Conservation (phyloP, 2,797 vertebrate species). For the Intellagama lesueurii region DNA sequence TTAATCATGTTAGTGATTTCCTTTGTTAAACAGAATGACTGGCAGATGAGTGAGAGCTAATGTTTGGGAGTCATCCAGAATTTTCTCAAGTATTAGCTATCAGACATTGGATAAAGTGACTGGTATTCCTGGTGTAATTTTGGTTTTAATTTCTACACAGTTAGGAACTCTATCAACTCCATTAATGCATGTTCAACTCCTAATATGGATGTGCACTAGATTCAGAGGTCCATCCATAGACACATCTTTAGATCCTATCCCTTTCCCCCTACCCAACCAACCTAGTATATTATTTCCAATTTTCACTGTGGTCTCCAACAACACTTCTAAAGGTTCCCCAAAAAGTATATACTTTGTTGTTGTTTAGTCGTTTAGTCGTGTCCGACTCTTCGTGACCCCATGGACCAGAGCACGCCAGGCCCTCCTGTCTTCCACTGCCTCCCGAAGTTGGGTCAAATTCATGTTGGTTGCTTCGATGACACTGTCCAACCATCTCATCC, state of each 20-base stretch:
- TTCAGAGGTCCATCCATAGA: background rate
- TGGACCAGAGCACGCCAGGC: too few relatives aligned
- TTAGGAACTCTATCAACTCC: background rate
- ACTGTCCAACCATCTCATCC: too few relatives aligned
- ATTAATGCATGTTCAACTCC: background rate
- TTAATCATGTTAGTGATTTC: background rate
- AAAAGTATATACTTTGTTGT: background rate
- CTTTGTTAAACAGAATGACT: background rate
- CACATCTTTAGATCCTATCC: background rate
- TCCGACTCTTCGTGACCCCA: too few relatives aligned
- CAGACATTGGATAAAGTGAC: background rate
- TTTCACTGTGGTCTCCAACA: background rate
- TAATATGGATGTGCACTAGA: background rate
- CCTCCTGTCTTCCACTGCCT: too few relatives aligned
- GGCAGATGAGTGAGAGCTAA: background rate
- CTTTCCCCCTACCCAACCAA: background rate
- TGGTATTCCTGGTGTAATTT: background rate
- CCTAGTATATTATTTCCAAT: background rate
- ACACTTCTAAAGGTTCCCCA: background rate
- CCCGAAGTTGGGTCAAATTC: too few relatives aligned
- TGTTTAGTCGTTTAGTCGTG: too few relatives aligned
- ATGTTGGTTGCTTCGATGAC: too few relatives aligned
- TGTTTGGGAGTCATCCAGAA: background rate
- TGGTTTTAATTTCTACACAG: background rate
- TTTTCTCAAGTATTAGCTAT: background rate